A percentile compares a stretch with the other conserved stretches of the same genome.
These are phyloP conservation scores for Ammodytes marinus DNA, from an alignment of 2,113 vertebrate genomes.

Conservation along the genomic window DNA sequence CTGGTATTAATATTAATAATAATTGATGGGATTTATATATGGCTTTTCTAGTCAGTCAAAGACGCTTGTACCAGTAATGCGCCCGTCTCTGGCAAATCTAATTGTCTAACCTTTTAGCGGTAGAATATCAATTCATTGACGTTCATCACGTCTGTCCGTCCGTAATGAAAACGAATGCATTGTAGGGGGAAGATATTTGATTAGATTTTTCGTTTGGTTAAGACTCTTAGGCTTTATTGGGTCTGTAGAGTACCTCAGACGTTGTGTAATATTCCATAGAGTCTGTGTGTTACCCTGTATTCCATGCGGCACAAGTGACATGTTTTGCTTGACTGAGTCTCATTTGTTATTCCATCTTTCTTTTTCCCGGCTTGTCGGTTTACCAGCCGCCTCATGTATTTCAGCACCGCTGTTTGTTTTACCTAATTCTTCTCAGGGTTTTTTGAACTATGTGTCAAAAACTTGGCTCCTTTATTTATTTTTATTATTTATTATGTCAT, in stretches of 20 bases:
- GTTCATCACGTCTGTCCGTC: no score
- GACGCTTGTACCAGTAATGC: no score
- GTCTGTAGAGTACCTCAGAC: background rate
- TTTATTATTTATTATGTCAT: background rate
- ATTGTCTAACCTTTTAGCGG: no score
- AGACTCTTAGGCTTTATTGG: background rate
- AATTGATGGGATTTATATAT: no score
- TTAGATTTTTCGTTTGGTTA: background rate
- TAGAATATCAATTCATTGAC: no score
- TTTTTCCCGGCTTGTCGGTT: background rate
- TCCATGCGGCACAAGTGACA: background rate
- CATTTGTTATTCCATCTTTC: background rate
- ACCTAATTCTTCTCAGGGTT: background rate
- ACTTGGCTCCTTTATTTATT: background rate
- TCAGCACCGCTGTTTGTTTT: conserved; percentile 24
- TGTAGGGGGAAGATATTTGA: background rate
- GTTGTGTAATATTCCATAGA: background rate
- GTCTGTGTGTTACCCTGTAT: background rate
- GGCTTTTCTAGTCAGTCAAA: no score
- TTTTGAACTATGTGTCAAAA: conserved; percentile 37
- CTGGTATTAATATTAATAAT: no score
- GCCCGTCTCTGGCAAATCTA: no score
- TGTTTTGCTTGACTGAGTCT: background rate
- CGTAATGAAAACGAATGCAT: background rate
- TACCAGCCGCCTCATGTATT: background rate